These are phyloP conservation scores for Dendrolimus punctatus DNA, from an alignment of 1,140 invertebrate species.

Conservation along the genomic window DNA sequence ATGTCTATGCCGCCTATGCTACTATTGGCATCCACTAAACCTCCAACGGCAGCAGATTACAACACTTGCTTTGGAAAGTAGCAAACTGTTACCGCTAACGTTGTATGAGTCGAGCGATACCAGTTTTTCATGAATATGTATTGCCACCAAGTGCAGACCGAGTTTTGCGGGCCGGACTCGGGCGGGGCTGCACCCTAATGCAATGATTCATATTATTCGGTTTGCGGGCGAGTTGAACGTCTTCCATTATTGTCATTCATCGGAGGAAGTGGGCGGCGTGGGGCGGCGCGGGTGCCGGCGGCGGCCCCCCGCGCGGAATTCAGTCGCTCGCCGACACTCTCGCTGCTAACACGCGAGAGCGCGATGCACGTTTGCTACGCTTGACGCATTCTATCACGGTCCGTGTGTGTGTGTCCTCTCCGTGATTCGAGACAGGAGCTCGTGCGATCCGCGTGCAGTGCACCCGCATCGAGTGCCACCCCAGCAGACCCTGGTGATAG, in stretches of 20 bases:
- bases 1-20: no score
- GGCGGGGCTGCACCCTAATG: slow-evolving; percentile 69
- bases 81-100: neutral
- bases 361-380: slow-evolving; percentile 53
- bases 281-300: slow-evolving; percentile 52
- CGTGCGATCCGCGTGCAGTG: slow-evolving; percentile 44
- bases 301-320: slow-evolving; percentile 45
- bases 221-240: slow-evolving; percentile 71
- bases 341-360: slow-evolving; percentile 56
- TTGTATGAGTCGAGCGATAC: slow-evolving; percentile 17
- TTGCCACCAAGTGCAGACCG: slow-evolving; percentile 23
- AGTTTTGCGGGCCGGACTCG: slow-evolving; percentile 47
- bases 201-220: slow-evolving; percentile 72
- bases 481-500: slow-evolving; percentile 16
- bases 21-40: neutral
- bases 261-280: slow-evolving; percentile 67
- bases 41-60: slow-evolving; percentile 3
- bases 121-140: slow-evolving; percentile 49
- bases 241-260: slow-evolving; percentile 72
- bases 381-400: slow-evolving; percentile 49
- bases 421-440: slow-evolving; percentile 43
- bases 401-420: slow-evolving; percentile 57
- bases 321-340: slow-evolving; percentile 67
- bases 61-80: no score
- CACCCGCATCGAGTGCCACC: slow-evolving; percentile 25